phyloP scores from a whole-genome alignment of 2,113 vertebrate species.

The Protomyctophum bolini region DNA sequence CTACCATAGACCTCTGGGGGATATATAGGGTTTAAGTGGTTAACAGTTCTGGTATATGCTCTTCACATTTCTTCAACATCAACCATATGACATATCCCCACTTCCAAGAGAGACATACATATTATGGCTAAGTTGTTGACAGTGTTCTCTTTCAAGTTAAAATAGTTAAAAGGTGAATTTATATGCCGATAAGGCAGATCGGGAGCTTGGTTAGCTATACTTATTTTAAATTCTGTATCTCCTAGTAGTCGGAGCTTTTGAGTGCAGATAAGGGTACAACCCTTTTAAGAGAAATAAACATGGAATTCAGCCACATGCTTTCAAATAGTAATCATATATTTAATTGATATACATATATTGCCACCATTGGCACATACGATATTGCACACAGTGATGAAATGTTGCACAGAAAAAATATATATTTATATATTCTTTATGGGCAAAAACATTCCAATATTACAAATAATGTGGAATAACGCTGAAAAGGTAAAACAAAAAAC shows the following conservation, averaged over 20 bases:
- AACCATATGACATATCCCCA: constrained; percentile 27
- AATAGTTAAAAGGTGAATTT: constrained; percentile 56
- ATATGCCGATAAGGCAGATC: constrained; percentile 59
- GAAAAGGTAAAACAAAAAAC: constrained; percentile 69
- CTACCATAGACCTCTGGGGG: no score
- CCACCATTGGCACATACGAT: constrained; percentile 85
- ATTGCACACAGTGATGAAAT: constrained; percentile 87
- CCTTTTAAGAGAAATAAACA: constrained; percentile 79
- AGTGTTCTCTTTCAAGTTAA: constrained; percentile 64
- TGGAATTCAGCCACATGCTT: constrained; percentile 83
- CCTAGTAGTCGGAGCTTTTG: constrained; percentile 62
- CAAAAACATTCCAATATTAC: constrained; percentile 78
- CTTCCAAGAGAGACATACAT: constrained; percentile 46
- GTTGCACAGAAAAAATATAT: constrained; percentile 76
- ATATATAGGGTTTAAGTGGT: no score
- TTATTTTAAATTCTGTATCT: constrained; percentile 34
- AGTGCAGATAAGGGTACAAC: constrained; percentile 80
- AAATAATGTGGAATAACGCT: constrained; percentile 82
- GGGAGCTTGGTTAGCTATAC: constrained; percentile 52
- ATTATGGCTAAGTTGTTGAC: constrained; percentile 42
- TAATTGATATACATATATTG: constrained; percentile 86
- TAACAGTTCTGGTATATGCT: constrained; percentile 31
- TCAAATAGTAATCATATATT: constrained; percentile 86
- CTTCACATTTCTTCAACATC: constrained; percentile 48
- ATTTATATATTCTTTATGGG: constrained; percentile 69